Conservation (phyloP, 1,140 invertebrate genomes). For the Xylocopa sonorina region DNA sequence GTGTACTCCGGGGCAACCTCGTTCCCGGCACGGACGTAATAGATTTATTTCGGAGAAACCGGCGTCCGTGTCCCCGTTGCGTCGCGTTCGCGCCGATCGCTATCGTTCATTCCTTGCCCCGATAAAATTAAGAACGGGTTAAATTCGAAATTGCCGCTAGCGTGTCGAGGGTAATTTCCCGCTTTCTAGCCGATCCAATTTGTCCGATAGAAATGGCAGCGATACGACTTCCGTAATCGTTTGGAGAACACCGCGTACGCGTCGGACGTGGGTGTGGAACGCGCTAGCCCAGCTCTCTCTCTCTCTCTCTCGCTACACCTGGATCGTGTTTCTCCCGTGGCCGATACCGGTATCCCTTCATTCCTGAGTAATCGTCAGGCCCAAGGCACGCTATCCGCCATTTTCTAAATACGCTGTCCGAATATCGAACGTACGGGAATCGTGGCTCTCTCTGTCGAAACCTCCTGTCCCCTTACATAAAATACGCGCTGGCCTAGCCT, state of each 20-base stretch:
- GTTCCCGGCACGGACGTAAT: constrained; percentile 37
- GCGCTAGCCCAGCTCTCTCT: constrained; percentile 72
- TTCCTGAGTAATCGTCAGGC: constrained; percentile 81
- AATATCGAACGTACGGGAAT: constrained; percentile 54
- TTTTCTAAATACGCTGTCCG: constrained; percentile 76
- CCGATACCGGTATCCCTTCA: constrained; percentile 81
- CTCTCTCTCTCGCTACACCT: constrained; percentile 65
- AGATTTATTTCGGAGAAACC: constrained; percentile 48
- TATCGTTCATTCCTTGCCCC: neutral
- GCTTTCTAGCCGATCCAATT: constrained; percentile 49
- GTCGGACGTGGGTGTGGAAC: constrained; percentile 66
- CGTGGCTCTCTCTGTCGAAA: constrained; percentile 35
- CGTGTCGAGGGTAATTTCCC: constrained; percentile 24
- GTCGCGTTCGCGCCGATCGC: neutral
- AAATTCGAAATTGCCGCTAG: constrained; percentile 14
- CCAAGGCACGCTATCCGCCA: constrained; percentile 76
- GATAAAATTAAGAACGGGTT: constrained; percentile 26
- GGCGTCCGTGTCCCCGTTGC: neutral
- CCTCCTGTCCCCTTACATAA: constrained; percentile 18
- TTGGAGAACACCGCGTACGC: constrained; percentile 35
- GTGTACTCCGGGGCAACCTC: constrained; percentile 23
- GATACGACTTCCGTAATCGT: constrained; percentile 47
- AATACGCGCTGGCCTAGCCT: neutral
- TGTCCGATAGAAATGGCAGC: neutral
- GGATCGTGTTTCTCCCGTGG: constrained; percentile 72